Evolutionary conservation across 2,888 invertebrate genomes (phyloP).

Genomic region (Blastobasis adustella): DNA sequence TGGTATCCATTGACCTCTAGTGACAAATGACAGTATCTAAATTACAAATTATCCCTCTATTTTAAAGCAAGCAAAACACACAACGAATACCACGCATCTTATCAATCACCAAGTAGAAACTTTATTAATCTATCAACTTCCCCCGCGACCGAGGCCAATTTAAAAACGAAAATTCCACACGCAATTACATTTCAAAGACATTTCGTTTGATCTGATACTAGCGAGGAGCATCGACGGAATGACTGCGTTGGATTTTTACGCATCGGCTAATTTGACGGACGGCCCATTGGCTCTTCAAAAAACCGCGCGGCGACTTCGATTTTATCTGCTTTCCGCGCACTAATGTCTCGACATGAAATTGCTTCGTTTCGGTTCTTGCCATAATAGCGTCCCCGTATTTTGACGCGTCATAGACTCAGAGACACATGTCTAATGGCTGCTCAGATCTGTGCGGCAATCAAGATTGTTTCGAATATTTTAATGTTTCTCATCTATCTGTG

Average conservation of each 20-base stretch:
- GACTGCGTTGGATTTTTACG: conserved; percentile 57
- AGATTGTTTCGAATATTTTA: no score
- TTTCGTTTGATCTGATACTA: conserved; percentile 47
- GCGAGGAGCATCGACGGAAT: conserved; percentile 33
- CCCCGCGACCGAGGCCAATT: conserved; percentile 44
- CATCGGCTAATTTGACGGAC: conserved; percentile 55
- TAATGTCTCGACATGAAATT: conserved; percentile 1
- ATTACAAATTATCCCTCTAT: no score
- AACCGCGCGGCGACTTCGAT: conserved; percentile 39
- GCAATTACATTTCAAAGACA: conserved; percentile 49
- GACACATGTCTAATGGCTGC: no score
- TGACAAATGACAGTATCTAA: no score
- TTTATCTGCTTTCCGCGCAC: conserved; percentile 41
- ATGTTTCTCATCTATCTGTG: no score
- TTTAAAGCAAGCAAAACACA: no score
- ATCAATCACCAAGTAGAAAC: conserved; percentile 28
- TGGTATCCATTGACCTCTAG: no score
- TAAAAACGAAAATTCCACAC: conserved; percentile 56
- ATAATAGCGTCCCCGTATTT: conserved; percentile 5
- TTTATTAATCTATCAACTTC: conserved; percentile 56
- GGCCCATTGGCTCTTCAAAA: conserved; percentile 34
- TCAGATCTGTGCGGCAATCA: no score
- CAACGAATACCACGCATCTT: no score
- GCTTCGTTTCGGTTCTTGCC: neutral
- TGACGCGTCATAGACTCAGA: no score